A percentile compares a stretch with the other conserved stretches of the same genome.
phyloP scores from a whole-genome alignment of 2,797 vertebrate species.

The Scyliorhinus canicula region DNA sequence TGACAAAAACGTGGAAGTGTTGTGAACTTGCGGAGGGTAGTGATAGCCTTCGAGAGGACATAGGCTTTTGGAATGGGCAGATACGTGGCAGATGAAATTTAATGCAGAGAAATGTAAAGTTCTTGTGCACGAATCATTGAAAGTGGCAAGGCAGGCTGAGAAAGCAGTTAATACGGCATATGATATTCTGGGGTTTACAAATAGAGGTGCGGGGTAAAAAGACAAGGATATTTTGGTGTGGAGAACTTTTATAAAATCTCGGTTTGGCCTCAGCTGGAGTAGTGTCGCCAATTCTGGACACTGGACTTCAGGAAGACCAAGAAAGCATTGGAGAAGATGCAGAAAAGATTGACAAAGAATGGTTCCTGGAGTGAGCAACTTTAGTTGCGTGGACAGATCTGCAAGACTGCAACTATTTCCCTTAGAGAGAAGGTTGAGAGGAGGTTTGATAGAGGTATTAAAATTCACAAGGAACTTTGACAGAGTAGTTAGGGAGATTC shows the following conservation, averaged over 20 bases:
- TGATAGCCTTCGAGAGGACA: no score
- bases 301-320: neutral
- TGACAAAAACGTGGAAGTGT: no score
- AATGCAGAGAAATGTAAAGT: no score
- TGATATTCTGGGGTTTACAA: neutral
- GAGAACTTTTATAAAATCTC: no score
- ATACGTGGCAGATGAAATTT: no score
- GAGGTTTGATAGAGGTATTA: neutral
- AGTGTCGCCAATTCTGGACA: neutral
- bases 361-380: no score
- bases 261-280: neutral
- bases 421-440: neutral
- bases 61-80: no score
- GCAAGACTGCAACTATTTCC: neutral
- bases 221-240: neutral
- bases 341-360: neutral
- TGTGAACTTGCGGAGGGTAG: no score
- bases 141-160: neutral
- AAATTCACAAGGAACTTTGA: neutral
- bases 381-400: neutral
- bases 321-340: neutral
- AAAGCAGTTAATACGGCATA: no score
- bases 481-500: neutral
- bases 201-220: neutral
- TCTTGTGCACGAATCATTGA: no score